phyloP scores from a whole-genome alignment of 2,797 vertebrate species.

The Falco cherrug region DNA sequence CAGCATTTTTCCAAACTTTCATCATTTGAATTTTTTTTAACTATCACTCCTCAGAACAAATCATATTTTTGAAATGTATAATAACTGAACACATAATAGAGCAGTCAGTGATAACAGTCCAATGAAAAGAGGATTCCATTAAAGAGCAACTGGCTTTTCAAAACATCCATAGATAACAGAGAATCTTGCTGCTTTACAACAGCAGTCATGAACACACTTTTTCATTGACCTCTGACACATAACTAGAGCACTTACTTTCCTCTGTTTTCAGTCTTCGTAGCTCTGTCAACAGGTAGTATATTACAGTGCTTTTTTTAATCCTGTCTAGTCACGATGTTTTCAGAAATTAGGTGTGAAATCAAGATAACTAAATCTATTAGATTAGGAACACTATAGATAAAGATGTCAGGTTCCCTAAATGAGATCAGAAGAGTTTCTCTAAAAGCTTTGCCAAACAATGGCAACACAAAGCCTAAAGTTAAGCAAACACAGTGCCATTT shows the following conservation, averaged over 20 bases:
- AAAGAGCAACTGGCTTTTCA: not conserved
- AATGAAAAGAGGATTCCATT: conserved; percentile 32
- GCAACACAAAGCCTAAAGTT: not conserved
- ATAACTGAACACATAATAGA: conserved; percentile 37
- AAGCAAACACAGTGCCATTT: not conserved
- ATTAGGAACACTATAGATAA: not conserved
- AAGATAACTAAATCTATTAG: not conserved
- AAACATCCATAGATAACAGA: not conserved
- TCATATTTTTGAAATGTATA: not conserved
- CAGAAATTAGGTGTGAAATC: not conserved
- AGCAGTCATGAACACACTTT: not conserved
- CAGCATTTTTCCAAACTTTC: not conserved
- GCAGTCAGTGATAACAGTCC: conserved; percentile 20
- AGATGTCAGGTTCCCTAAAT: not conserved
- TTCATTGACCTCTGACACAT: conserved; percentile 9
- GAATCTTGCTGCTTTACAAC: not conserved
- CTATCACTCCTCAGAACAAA: not conserved
- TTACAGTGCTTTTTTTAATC: not conserved
- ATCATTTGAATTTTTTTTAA: not conserved
- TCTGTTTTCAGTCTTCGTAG: not conserved
- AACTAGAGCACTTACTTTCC: not conserved
- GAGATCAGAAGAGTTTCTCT: not conserved
- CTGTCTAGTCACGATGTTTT: conserved; percentile 30
- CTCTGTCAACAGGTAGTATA: conserved; percentile 15
- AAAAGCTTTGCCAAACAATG: not conserved